Base-by-base conservation (phyloP, 1,140 invertebrate genomes). In the Galendromus occidentalis region DNA sequence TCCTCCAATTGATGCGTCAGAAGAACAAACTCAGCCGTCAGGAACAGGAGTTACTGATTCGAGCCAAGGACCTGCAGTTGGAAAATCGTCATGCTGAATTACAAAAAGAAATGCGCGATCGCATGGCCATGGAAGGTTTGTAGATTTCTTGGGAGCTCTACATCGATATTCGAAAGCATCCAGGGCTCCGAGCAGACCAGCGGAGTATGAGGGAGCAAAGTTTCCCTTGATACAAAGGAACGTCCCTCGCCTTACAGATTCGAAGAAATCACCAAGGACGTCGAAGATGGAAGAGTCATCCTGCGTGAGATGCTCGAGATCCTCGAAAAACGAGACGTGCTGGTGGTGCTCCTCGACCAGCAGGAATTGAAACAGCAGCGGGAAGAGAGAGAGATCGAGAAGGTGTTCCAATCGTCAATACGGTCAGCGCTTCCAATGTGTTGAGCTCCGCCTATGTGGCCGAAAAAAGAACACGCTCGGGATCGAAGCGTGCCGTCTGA, bases 1-100 rank as follows among this genome's bases (percentile, higher is more conserved):
- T 87, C 84, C 87, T 89, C 72, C 83, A 85, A 72, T 77, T 91
- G 68, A 86, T 89, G 77, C 80, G 86, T 68, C 86, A 89, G 74
- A 83, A 86, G 71, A 88, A 85, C 69, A 84, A 85, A 73, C 74
- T 84, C 45, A 80, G 85, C 45, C 79, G 87, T 70, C 85, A 86
- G 71, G 87, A 90, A 73, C 85, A 86, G 68, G 87, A 89, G 76
- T 78, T 91, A 55, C 79, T 84, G 69, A 84, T 91, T 44, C 78
- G 85, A 69, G 85, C 86, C 33, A 83, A 87, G 74, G 86, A 91
- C 74, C 79, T 91, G 41, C 85, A 90, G 73, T 75, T 91, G 30
- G 87, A 91, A 75, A 86, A 90, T 78, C 78, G 86, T 47, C 86
- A 90, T 73, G 84, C 85, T 29, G 79, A 85, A 70, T 76, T 90